Base-by-base conservation (phyloP, 2,797 vertebrate species). In the Naso thynnoides region DNA sequence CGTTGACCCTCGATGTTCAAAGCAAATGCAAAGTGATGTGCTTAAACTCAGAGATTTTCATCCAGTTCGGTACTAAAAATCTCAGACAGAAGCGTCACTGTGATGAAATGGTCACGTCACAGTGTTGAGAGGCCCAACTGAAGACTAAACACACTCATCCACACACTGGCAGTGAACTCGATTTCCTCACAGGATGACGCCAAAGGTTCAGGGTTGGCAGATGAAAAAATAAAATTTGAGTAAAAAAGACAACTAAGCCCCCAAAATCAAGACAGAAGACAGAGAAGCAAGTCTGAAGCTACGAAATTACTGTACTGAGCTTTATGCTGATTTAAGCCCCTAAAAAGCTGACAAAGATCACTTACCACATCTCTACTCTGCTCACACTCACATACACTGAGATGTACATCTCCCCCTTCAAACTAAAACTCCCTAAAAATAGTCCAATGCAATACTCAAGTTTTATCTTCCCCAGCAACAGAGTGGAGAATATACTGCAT, bases 401-500 rank as follows among this genome's bases (percentile, higher is more conserved):
- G 15, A 45, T 38, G 39, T 39, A 18, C 49, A 52, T 26, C 27
- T 15, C 4, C 21, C 21, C 29, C 14, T 23, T 14, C 16, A 45
- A 44, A 78, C 61, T 56, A n/a, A 78, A 70, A 74, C 6, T 13
- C 19, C 72, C 23, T 26, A 4, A 56, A n/a, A 26, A 45, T 3
- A 57, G 19, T 49, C 8, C 24, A 52, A 78, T 23, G 29, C 36
- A 83, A 79, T 47, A 71, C 23, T 82, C 26, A 50, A 52, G 52
- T 75, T 76, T 60, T 23, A 61, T 59, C 64, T 33, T 47, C 44
- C 1, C 8, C 45, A 83, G 31, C 11, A 55, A 62, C 59, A 9
- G 27, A 57, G 65, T 13, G 33, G 56, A 58, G 48, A 80, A 62
- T 81, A 86, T 53, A 83, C 76, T 84, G 80, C 73, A 68, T 58